Base-by-base conservation (phyloP, 2,888 invertebrate genomes). In the Anoncus sp. region DNA sequence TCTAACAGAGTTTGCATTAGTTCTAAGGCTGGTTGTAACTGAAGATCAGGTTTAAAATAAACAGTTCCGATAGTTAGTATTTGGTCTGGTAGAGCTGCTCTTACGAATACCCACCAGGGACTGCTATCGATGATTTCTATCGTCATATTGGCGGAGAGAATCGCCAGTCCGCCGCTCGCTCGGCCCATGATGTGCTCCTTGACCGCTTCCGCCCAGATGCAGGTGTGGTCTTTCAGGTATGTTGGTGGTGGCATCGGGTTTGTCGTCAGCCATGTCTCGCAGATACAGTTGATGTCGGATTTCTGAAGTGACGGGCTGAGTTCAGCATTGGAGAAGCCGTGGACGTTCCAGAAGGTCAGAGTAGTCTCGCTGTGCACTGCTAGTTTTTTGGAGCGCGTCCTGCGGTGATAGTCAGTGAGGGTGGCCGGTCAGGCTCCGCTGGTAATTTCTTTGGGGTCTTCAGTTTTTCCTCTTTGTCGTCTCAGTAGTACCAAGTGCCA, bases 31-130 rank as follows among this genome's bases (percentile, higher is more conserved):
- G 31, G 31, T 31, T 31, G 4, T 7, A 31, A 7, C 7, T 31
- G 31, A 5, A 31, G 7, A 7, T 31, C 31, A 31, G 31, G 31
- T 31, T 49, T 69, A 20, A 69, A 69, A 31, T 69, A 69, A 7
- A 55, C 6, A n/a, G 59, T 20, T 31, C 69, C 69, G 5, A 69
- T 69, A 20, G 45, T 49, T 12, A 27, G 45, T 69, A 5, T 55
- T 12, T 27, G 47, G 35, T 63, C 63, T 63, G 63, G 47, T 35
- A 63, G 12, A 31, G 63, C 4, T 38, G 63, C 1, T 6, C 27
- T 63, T 49, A 63, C 49, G 9, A 67, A 67, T 43, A 67, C 53
- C 67, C 43, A 67, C 53, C 40, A 67, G 16, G 67, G 67, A 18
- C 67, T 67, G n/a, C 22, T 18, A 14, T 67, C 67, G 55, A 67